These are phyloP conservation scores for Psittacula derbiana DNA, from an alignment of 2,797 vertebrate species.

Conservation along the genomic window DNA sequence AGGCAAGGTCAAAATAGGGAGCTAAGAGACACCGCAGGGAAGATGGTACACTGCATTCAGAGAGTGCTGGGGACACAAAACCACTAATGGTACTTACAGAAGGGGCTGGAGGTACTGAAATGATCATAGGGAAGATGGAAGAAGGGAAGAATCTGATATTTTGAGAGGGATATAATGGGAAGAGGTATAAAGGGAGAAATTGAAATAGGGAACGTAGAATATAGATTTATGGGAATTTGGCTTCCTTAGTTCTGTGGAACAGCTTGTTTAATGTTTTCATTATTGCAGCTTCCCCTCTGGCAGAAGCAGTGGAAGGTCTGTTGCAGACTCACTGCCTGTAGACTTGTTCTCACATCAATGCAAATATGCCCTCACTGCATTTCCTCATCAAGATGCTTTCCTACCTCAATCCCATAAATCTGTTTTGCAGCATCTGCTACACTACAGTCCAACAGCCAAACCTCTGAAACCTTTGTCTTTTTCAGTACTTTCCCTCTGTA, in stretches of 20 bases:
- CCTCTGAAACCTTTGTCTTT: neutral
- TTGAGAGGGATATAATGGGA: neutral
- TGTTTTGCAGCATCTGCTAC: neutral
- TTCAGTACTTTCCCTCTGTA: neutral
- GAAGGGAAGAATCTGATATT: neutral
- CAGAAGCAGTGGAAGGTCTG: neutral
- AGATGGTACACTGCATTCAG: neutral
- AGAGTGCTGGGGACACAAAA: neutral
- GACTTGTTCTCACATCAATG: neutral
- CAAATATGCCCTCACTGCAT: neutral
- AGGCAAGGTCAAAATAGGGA: neutral
- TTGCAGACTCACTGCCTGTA: neutral
- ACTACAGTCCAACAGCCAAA: neutral
- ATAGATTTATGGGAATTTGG: neutral
- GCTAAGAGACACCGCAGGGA: neutral
- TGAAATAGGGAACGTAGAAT: neutral
- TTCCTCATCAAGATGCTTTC: neutral
- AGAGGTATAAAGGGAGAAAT: neutral
- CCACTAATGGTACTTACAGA: neutral
- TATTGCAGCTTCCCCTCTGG: neutral
- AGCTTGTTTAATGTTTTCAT: neutral
- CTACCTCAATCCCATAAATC: neutral
- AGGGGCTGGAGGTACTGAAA: neutral
- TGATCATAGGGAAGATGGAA: neutral
- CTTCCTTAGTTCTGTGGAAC: neutral